phyloP scores from a whole-genome alignment of 2,888 invertebrate genomes.

The Atrina japonica region DNA sequence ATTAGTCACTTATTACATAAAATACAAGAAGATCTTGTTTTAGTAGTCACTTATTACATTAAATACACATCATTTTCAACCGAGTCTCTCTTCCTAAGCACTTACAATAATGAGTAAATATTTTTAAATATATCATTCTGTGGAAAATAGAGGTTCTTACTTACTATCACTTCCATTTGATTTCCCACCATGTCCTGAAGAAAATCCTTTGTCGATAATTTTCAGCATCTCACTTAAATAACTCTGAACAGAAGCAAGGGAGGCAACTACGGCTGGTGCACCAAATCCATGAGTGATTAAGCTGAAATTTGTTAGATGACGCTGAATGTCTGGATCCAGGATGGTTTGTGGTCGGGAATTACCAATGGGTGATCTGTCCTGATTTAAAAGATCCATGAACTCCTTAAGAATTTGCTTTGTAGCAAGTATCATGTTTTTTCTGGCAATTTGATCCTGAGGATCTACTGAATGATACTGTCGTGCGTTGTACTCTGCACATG shows the following conservation, averaged over 20 bases:
- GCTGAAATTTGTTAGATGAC: slow-evolving; percentile 98
- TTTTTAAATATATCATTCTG: background rate
- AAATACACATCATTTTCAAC: too few relatives aligned
- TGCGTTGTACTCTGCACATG: slow-evolving; percentile 96
- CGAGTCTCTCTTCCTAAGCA: too few relatives aligned
- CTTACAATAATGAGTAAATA: too few relatives aligned
- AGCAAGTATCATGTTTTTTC: slow-evolving; percentile 86
- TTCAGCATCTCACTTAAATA: slow-evolving; percentile 98
- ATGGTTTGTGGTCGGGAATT: slow-evolving; percentile 96
- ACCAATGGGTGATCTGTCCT: slow-evolving; percentile 97
- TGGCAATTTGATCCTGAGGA: slow-evolving; percentile 66
- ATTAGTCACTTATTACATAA: too few relatives aligned
- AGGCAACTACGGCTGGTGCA: slow-evolving; percentile 97
- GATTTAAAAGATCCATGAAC: slow-evolving; percentile 97
- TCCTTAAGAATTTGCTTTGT: slow-evolving; percentile 98
- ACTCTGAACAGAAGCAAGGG: slow-evolving; percentile 97
- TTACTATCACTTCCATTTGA: background rate
- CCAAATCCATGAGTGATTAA: slow-evolving; percentile 99
- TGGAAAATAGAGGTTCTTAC: background rate
- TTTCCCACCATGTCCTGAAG: background rate
- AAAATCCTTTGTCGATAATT: slow-evolving; percentile 87
- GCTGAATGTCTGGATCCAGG: slow-evolving; percentile 96
- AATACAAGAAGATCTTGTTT: too few relatives aligned
- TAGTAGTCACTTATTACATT: too few relatives aligned
- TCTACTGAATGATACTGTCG: slow-evolving; percentile 84